Evolutionary conservation across 2,888 invertebrate species (phyloP).

Genomic region (Tetragonula carbonaria): DNA sequence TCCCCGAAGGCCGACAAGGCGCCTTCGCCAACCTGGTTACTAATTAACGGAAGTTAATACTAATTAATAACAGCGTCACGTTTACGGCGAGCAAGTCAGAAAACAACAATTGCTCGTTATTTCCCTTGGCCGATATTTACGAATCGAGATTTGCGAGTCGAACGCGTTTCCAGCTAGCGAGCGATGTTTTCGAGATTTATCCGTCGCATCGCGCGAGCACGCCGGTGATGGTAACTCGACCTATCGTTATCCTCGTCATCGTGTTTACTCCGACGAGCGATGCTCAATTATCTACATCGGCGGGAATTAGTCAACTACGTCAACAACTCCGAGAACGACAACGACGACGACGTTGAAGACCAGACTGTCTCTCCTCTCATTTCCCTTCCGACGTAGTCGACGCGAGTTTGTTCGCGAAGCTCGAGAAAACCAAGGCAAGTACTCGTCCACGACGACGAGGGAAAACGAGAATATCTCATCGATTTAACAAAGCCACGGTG

Average conservation of each 20-base stretch:
- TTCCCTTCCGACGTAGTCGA: conserved; percentile 21
- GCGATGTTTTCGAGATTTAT: conserved; percentile 44
- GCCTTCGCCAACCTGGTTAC: not conserved
- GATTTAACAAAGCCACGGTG: conserved; percentile 63
- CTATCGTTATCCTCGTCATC: not conserved
- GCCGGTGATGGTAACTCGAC: not conserved
- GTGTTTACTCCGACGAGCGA: conserved; percentile 52
- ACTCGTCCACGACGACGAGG: conserved; percentile 29
- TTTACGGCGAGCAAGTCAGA: not conserved
- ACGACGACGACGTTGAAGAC: not conserved
- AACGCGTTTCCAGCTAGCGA: not conserved
- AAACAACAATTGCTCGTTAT: conserved; percentile 14
- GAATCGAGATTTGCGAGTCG: not conserved
- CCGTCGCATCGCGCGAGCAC: not conserved
- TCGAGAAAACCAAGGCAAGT: conserved; percentile 27
- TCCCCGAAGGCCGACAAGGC: too few species aligned
- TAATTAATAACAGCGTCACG: conserved; percentile 29
- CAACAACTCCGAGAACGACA: not conserved
- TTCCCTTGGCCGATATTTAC: conserved; percentile 6
- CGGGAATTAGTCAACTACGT: conserved; percentile 57
- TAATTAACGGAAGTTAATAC: conserved; percentile 51
- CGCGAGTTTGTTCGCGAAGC: conserved; percentile 56
- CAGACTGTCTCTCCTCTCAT: not conserved
- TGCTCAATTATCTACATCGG: conserved; percentile 63
- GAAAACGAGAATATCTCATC: conserved; percentile 40